These are phyloP conservation scores for Clivina fossor DNA, from an alignment of 2,888 invertebrate genomes.

Conservation along the genomic window DNA sequence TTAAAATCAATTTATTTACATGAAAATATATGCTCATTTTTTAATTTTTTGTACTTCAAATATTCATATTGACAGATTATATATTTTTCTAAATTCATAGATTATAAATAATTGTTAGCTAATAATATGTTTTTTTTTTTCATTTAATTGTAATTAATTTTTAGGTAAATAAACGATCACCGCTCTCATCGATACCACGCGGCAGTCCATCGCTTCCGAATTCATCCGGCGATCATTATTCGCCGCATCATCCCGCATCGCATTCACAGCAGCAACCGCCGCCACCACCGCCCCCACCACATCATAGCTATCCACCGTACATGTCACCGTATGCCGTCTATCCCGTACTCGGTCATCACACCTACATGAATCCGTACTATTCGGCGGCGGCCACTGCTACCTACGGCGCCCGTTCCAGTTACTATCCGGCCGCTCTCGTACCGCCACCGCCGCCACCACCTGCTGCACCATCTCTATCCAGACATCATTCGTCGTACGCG, in stretches of 20 bases:
- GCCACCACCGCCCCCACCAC: slow-evolving; percentile 39
- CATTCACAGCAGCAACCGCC: slow-evolving; percentile 41
- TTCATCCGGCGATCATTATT: slow-evolving; percentile 42
- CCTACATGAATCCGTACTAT: slow-evolving; percentile 54
- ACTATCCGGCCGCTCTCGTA: slow-evolving; percentile 46
- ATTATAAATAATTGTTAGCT: background rate
- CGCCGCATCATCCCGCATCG: slow-evolving; percentile 10
- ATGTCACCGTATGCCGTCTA: slow-evolving; percentile 35
- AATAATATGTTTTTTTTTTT: background rate
- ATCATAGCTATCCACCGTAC: slow-evolving; percentile 22
- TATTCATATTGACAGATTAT: background rate
- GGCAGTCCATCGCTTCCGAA: slow-evolving; percentile 48
- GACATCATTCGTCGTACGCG: slow-evolving; percentile 56
- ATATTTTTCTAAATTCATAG: background rate
- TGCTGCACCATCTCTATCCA: slow-evolving; percentile 55
- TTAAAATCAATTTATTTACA: too few species aligned
- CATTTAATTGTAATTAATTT: slow-evolving; percentile 2
- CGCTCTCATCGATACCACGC: slow-evolving; percentile 40
- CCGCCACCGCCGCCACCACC: slow-evolving; percentile 51
- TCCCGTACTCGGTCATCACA: slow-evolving; percentile 52
- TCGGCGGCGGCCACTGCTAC: slow-evolving; percentile 39
- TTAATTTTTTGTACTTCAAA: too few species aligned
- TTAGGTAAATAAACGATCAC: slow-evolving; percentile 23
- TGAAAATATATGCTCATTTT: too few species aligned
- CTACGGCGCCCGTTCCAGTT: slow-evolving; percentile 35